Base-by-base conservation (phyloP, 1,140 invertebrate species). In the Amyelois transitella region DNA sequence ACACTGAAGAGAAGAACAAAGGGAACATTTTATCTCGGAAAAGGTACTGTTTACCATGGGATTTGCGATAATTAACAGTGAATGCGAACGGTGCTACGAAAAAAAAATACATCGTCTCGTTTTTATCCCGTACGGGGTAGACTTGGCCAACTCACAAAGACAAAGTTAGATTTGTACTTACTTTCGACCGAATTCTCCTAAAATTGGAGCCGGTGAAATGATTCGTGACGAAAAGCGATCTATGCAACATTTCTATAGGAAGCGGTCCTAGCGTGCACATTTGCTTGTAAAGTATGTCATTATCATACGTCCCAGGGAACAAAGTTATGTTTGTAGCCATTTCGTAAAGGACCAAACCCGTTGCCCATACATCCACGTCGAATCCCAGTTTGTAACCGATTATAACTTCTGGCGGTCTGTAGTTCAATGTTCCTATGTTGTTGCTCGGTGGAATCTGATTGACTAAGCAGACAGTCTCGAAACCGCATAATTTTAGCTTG, bases 361-460 rank as follows among this genome's bases (percentile, higher is more conserved):
- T 68, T 0, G 69, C 61, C 79, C 79, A 80, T 3, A 82, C 66
- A 43, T 82, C 79, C n/a, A 75, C 60, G 18, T 56, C 64, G 44
- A 63, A 69, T 3, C 56, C 62, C 0, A 63, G 44, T 6, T 55
- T 53, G 47, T 67, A 61, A 12, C 79, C 77, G 17, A 82, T 60
- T 25, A 82, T 78, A 0, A 70, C 43, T 58, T 82, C 79, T 10
- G 79, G 79, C 0, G 79, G 45, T 0, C 75, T 57, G 38, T 82
- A 82, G 20, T 48, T 64, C 0, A 38, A n/a, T 7, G 68, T 65
- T 0, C 75, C 75, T 1, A 64, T 57, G 20, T 59, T 55, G 4
- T 69, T 59, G 18, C 51, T 1, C 0, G 62, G 28, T 1, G 18
- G n/a, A 6, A 32, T 43, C 6, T 58, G 12, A 10, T 61, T 5